These are phyloP conservation scores for Sorex maritimensis DNA, from an alignment of 2,797 vertebrate genomes.

Conservation along the genomic window DNA sequence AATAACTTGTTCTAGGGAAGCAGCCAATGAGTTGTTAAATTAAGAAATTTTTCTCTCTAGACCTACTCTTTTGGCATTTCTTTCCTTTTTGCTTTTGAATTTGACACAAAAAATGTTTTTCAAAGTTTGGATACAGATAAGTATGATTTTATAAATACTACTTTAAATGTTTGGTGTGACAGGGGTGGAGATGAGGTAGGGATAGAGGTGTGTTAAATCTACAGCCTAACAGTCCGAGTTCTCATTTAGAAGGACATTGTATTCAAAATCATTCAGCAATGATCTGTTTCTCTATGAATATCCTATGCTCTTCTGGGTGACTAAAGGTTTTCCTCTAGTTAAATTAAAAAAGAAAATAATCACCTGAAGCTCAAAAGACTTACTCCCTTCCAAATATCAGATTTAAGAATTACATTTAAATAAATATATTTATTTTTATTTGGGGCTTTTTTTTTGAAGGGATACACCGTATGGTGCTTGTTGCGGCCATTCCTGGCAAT, in stretches of 20 bases:
- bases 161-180: neutral
- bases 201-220: neutral
- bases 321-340: conserved; percentile 32
- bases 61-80: conserved; percentile 2
- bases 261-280: conserved; percentile 28
- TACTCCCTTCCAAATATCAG: conserved; percentile 2
- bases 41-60: neutral
- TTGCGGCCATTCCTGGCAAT: too few relatives aligned
- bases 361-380: neutral
- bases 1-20: neutral
- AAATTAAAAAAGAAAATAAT: neutral
- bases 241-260: conserved; percentile 41
- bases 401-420: neutral
- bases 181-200: too few relatives aligned
- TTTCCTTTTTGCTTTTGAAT: neutral
- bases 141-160: conserved; percentile 52
- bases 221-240: conserved; percentile 30
- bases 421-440: too few relatives aligned
- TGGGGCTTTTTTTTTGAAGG: too few relatives aligned
- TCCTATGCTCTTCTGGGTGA: neutral
- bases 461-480: too few relatives aligned
- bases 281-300: neutral
- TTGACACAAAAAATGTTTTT: conserved; percentile 52
- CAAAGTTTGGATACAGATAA: conserved; percentile 22
- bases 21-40: neutral